Conservation (phyloP, 1,140 invertebrate species). For the Colletes gigas region DNA sequence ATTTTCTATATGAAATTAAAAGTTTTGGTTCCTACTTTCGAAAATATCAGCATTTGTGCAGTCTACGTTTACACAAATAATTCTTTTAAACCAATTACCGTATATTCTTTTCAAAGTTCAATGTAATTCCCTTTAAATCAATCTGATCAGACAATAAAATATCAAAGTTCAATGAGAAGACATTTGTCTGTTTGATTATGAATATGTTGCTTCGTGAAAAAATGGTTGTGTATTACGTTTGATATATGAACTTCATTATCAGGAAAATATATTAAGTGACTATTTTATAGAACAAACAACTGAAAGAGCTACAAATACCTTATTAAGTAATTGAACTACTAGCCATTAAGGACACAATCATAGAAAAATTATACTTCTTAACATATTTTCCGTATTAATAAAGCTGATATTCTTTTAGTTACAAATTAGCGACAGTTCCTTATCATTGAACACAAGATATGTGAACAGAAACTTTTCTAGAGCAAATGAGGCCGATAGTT, state of each 20-base stretch:
- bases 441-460: slow-evolving; percentile 37
- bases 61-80: neutral
- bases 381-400: slow-evolving; percentile 31
- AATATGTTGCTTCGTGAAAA: slow-evolving; percentile 11
- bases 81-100: neutral
- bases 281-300: neutral
- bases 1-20: slow-evolving; percentile 19
- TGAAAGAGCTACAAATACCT: neutral
- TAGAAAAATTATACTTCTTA: slow-evolving; percentile 34
- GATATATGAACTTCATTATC: slow-evolving; percentile 25
- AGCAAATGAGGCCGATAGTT: neutral
- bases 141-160: neutral
- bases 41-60: neutral
- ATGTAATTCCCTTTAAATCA: neutral
- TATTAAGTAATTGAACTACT: neutral
- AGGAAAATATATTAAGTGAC: slow-evolving; percentile 2
- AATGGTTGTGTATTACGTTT: slow-evolving; percentile 23
- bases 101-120: neutral
- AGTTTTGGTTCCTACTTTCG: neutral
- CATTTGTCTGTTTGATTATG: neutral
- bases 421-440: slow-evolving; percentile 21
- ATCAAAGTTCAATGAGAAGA: neutral
- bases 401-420: slow-evolving; percentile 20
- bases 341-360: slow-evolving; percentile 5
- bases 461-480: slow-evolving; percentile 40